Evolutionary conservation across 2,797 vertebrate genomes (phyloP).

Genomic region (Xiphorhynchus erythropygius): DNA sequence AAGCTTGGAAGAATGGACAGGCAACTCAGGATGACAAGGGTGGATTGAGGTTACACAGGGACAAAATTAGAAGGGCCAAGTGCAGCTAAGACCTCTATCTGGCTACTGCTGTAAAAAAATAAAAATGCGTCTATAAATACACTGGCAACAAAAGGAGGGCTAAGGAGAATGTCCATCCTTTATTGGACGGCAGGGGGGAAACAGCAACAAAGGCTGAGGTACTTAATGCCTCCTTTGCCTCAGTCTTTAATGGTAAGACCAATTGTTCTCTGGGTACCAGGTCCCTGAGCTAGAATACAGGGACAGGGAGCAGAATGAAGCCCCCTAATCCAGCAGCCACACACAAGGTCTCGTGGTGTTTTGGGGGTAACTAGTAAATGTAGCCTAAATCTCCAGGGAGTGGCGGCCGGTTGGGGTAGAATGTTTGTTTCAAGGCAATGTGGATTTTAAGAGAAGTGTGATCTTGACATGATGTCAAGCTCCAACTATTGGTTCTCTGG

Average conservation of each 20-base stretch:
- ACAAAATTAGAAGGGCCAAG: not conserved
- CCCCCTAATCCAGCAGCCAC: not conserved
- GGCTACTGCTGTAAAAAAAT: not conserved
- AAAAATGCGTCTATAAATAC: not conserved
- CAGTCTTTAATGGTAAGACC: not conserved
- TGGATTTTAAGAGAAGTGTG: not conserved
- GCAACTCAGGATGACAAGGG: not conserved
- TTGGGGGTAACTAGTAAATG: not conserved
- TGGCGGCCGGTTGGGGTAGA: not conserved
- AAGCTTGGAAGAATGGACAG: not conserved
- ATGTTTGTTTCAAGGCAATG: not conserved
- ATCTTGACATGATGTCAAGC: not conserved
- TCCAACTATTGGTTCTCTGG: not conserved
- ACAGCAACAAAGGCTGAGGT: not conserved
- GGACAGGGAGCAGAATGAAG: not conserved
- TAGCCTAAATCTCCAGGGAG: not conserved
- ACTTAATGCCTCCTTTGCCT: not conserved
- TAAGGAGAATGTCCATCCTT: not conserved
- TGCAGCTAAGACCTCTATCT: not conserved
- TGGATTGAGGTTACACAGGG: not conserved
- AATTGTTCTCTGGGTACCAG: not conserved
- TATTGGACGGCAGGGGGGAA: not conserved
- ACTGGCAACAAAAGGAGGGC: not conserved
- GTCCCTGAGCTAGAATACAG: not conserved
- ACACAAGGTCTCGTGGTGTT: not conserved